Conservation (phyloP, 2,797 vertebrate genomes). For the Nasua narica region DNA sequence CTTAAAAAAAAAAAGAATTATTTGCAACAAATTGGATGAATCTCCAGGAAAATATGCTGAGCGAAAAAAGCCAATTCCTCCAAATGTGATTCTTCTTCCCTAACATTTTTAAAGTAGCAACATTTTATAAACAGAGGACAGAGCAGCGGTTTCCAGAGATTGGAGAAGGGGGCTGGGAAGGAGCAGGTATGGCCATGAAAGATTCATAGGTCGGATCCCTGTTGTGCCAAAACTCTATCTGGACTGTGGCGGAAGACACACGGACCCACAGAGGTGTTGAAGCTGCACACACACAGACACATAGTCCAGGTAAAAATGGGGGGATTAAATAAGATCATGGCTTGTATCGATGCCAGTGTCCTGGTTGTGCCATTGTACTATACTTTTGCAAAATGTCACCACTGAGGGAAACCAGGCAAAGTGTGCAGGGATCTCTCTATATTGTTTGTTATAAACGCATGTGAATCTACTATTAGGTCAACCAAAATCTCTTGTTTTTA, state of each 20-base stretch:
- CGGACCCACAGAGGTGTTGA: not conserved
- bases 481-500: not conserved
- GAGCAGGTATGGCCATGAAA: no score
- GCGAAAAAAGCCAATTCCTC: not conserved
- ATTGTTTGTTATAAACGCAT: not conserved
- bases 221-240: not conserved
- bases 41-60: not conserved
- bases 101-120: not conserved
- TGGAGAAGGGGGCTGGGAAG: not conserved
- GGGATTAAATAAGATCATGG: no score
- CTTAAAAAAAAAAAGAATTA: not conserved
- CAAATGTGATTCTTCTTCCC: not conserved
- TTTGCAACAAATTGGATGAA: not conserved
- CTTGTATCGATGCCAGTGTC: no score
- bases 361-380: not conserved
- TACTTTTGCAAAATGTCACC: not conserved
- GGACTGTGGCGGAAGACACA: accelerated
- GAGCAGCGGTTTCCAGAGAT: not conserved
- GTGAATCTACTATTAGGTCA: not conserved
- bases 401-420: not conserved
- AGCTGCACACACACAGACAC: not conserved
- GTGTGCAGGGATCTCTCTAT: not conserved
- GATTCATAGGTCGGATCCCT: not conserved
- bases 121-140: not conserved
- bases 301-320: not conserved